phyloP scores from a whole-genome alignment of 2,888 invertebrate genomes.

The Campopleginae sp. region DNA sequence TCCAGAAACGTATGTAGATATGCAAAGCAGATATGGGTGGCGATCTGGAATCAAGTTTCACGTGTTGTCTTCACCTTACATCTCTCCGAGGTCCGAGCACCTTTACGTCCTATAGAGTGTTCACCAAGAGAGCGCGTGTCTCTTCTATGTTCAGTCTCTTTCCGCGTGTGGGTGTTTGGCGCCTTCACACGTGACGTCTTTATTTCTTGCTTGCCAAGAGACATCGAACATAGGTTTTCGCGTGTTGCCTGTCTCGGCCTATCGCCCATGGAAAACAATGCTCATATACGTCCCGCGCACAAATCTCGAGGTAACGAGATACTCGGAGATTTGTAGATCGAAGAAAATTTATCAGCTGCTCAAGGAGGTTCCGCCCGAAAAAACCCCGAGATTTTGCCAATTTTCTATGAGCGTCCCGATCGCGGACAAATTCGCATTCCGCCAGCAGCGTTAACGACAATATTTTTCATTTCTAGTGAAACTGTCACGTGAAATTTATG shows the following conservation, averaged over 20 bases:
- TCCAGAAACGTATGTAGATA: conserved; percentile 24
- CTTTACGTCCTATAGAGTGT: conserved; percentile 39
- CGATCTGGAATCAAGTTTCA: conserved; percentile 64
- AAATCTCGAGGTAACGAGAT: conserved; percentile 66
- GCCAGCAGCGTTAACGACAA: too few relatives aligned
- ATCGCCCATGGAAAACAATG: conserved; percentile 72
- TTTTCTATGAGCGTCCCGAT: neutral
- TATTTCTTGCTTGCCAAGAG: conserved; percentile 73
- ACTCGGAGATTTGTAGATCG: conserved; percentile 51
- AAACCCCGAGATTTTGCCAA: neutral
- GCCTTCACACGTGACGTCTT: conserved; percentile 79
- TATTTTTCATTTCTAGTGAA: too few relatives aligned
- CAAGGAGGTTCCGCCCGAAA: too few relatives aligned
- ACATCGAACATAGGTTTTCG: conserved; percentile 79
- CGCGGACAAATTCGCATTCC: too few relatives aligned
- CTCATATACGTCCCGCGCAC: conserved; percentile 68
- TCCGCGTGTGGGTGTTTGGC: conserved; percentile 77
- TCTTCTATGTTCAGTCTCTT: conserved; percentile 24
- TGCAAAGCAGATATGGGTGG: conserved; percentile 56
- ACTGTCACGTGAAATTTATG: too few relatives aligned
- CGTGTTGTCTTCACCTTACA: conserved; percentile 45
- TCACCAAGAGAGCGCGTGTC: conserved; percentile 22
- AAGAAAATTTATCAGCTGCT: conserved; percentile 19
- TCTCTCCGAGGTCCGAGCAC: conserved; percentile 53
- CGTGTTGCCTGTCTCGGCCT: conserved; percentile 74